phyloP scores from a whole-genome alignment of 2,888 invertebrate species.

The Eueremaeus valkanovi region DNA sequence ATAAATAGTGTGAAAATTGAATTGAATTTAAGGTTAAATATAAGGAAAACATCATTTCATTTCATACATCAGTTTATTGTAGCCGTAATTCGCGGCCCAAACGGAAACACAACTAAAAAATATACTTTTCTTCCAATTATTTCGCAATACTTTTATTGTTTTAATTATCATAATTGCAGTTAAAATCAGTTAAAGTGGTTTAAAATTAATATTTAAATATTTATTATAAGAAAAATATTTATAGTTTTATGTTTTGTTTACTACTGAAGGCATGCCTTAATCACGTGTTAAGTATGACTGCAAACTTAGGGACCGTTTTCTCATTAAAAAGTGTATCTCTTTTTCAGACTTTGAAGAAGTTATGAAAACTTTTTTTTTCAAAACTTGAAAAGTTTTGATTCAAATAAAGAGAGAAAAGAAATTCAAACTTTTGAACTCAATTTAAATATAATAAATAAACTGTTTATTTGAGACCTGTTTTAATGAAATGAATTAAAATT shows the following conservation, averaged over 20 bases:
- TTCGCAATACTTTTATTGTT: constrained; percentile 65
- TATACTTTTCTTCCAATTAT: constrained; percentile 84
- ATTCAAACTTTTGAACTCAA: background rate
- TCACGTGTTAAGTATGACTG: constrained; percentile 1
- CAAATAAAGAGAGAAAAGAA: background rate
- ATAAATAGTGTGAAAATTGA: background rate
- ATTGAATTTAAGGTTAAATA: background rate
- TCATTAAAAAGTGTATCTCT: background rate
- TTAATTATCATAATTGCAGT: constrained; percentile 51
- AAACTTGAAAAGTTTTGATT: background rate
- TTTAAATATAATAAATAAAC: background rate
- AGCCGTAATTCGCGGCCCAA: constrained; percentile 67
- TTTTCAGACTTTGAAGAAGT: too few relatives aligned
- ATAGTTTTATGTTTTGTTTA: background rate
- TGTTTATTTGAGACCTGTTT: background rate
- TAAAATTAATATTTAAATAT: background rate
- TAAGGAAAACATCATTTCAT: constrained; percentile 47
- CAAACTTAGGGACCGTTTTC: background rate
- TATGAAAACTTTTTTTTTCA: background rate
- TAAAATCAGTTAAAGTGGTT: background rate
- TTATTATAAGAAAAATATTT: background rate
- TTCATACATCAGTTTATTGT: constrained; percentile 74
- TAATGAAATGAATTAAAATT: too few relatives aligned
- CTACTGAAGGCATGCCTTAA: constrained; percentile 18
- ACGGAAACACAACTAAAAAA: constrained; percentile 64